Evolutionary conservation across 2,888 invertebrate species (phyloP).

Genomic region (Orchestes rusci): DNA sequence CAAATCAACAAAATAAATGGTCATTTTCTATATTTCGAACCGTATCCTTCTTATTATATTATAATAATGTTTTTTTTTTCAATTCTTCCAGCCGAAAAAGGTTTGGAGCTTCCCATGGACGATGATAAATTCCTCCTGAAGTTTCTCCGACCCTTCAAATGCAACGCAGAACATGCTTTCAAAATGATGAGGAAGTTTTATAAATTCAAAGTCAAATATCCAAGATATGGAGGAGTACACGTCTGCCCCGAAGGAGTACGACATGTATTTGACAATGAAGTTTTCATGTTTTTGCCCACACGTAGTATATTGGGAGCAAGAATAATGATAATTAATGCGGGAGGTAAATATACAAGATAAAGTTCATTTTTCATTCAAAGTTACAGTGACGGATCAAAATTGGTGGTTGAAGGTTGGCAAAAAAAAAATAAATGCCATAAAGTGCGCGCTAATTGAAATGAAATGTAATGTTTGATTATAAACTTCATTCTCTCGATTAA

Average conservation of each 20-base stretch:
- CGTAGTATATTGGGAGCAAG: slow-evolving; percentile 62
- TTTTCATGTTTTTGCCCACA: slow-evolving; percentile 62
- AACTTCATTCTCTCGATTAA: no score
- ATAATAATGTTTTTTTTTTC: slow-evolving; percentile 6
- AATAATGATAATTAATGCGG: slow-evolving; percentile 61
- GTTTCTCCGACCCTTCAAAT: slow-evolving; percentile 81
- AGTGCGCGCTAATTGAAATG: no score
- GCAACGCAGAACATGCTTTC: slow-evolving; percentile 74
- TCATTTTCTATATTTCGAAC: no score
- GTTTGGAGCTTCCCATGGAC: slow-evolving; percentile 57
- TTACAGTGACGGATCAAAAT: no score
- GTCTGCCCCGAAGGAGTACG: slow-evolving; percentile 57
- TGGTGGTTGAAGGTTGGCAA: no score
- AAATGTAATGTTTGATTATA: no score
- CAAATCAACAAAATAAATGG: no score
- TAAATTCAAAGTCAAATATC: slow-evolving; percentile 58
- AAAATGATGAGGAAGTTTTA: slow-evolving; percentile 68
- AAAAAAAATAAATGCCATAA: no score
- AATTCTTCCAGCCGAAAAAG: slow-evolving; percentile 52
- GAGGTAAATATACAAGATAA: slow-evolving; percentile 63
- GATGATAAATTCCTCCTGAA: slow-evolving; percentile 66
- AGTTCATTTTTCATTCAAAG: no score
- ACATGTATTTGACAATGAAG: slow-evolving; percentile 56
- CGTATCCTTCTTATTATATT: no score
- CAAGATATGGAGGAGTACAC: slow-evolving; percentile 55